Base-by-base conservation (phyloP, 2,888 invertebrate genomes). In the Caradrina kadenii region DNA sequence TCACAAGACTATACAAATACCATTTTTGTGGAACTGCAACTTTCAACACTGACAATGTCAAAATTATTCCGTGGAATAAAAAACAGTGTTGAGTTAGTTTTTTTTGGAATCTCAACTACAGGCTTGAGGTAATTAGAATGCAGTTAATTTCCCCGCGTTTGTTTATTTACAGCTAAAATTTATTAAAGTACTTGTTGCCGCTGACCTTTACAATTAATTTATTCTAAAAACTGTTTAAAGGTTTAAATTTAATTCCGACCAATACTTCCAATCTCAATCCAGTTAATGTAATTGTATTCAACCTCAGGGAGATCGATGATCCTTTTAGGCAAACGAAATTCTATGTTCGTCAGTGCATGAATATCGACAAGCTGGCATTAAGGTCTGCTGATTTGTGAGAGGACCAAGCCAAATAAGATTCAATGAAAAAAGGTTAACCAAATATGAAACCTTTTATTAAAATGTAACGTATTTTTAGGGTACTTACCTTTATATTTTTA, bases 301-400 rank as follows among this genome's bases (percentile, higher is more conserved):
- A 61, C 35, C 48, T 42, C 48, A 6, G n/a, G 31, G 59, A 69
- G 73, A 60, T 63, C 39, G n/a, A 45, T 26, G 60, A 53, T 26
- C 65, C 31, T 72, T 59, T 59, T 39, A 35, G 1, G 53, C 5
- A 45, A 73, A 65, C 17, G 17, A 61, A 55, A n/a, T 78, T 59
- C 4, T 48, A 11, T 19, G 50, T 79, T 61, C 35, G 22, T 39
- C 39, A 39, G 35, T 45, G 39, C 21, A 52, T 73, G 31, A 26
- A 77, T 22, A 45, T 62, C 13, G 45, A 39, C 26, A 50, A 56
- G 5, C 22, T 48, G 75, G 61, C 56, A 61, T 53, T 79, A 31
- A 35, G 35, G 53, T 66, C 66, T 59, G 13, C 56, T 67, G 62
- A 64, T 60, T 73, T 60, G 19, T 39, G 42, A 58, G 42, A 58